These are phyloP conservation scores for Nannospalax galili DNA, from an alignment of 2,113 vertebrate species.

Conservation along the genomic window DNA sequence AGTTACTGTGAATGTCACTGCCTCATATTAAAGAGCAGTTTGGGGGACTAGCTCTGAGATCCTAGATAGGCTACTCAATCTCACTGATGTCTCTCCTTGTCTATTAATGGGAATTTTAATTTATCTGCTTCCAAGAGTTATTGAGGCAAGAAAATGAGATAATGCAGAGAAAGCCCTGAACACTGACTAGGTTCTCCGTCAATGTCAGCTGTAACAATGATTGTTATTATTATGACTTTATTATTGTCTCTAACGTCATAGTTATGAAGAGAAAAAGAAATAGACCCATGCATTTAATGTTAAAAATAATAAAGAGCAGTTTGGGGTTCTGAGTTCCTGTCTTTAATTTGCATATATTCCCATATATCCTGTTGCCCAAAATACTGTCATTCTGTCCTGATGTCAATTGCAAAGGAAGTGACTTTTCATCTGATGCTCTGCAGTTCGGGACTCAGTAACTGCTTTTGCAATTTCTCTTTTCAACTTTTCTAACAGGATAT, in stretches of 20 bases:
- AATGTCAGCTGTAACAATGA: neutral
- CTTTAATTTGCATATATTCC: conserved; percentile 47
- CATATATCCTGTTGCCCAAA: conserved; percentile 29
- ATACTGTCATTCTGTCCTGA: conserved; percentile 53
- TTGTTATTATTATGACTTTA: neutral
- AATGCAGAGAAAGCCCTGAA: neutral
- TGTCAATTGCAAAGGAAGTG: conserved; percentile 56
- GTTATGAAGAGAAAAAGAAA: no score
- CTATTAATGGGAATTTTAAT: conserved; percentile 31
- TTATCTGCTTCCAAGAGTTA: neutral
- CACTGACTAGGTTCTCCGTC: neutral
- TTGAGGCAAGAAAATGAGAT: neutral
- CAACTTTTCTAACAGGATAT: conserved; percentile 38
- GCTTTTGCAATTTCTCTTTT: conserved; percentile 47
- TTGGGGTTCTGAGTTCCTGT: conserved; percentile 35
- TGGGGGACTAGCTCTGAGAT: neutral
- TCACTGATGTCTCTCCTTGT: neutral
- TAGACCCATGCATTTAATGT: no score
- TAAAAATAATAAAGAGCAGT: no score
- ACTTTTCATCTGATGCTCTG: conserved; percentile 30
- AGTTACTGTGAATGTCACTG: neutral
- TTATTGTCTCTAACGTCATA: neutral
- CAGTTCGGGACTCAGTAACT: neutral
- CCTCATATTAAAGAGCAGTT: conserved; percentile 47
- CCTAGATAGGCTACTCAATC: conserved; percentile 3